Percentiles rank a stretch among this genome's conserved stretches.
phyloP scores from a whole-genome alignment of 1,140 invertebrate species.

The Eriosoma lanigerum region DNA sequence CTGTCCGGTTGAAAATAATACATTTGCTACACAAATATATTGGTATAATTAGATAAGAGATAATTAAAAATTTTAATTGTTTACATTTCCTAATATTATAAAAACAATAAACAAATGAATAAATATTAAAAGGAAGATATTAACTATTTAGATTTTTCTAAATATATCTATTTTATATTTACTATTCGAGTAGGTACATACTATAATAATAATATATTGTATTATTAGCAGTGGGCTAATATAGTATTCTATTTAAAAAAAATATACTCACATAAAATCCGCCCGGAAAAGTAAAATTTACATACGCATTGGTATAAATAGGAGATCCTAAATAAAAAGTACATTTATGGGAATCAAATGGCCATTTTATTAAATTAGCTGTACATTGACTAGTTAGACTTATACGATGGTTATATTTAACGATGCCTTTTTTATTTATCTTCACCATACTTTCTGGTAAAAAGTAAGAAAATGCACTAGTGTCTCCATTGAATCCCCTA shows the following conservation, averaged over 20 bases:
- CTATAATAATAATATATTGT: too few relatives aligned
- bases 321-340: conserved; percentile 8
- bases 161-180: too few relatives aligned
- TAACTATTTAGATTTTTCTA: too few relatives aligned
- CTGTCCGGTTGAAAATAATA: not conserved
- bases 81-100: too few relatives aligned
- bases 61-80: too few relatives aligned
- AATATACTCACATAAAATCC: too few relatives aligned
- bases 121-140: too few relatives aligned
- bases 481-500: conserved; percentile 17
- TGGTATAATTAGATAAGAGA: too few relatives aligned
- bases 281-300: not conserved
- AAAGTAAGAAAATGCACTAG: not conserved
- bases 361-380: conserved; percentile 25
- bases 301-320: not conserved
- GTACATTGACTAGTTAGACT: conserved; percentile 17
- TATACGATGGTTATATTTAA: conserved; percentile 26
- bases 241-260: too few relatives aligned
- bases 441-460: conserved; percentile 2
- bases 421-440: not conserved
- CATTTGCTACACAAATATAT: not conserved
- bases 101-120: too few relatives aligned
- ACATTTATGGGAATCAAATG: conserved; percentile 40
- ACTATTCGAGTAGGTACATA: too few relatives aligned
- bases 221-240: too few relatives aligned